Conservation (phyloP, 1,140 invertebrate genomes). For the Dendroctonus valens region DNA sequence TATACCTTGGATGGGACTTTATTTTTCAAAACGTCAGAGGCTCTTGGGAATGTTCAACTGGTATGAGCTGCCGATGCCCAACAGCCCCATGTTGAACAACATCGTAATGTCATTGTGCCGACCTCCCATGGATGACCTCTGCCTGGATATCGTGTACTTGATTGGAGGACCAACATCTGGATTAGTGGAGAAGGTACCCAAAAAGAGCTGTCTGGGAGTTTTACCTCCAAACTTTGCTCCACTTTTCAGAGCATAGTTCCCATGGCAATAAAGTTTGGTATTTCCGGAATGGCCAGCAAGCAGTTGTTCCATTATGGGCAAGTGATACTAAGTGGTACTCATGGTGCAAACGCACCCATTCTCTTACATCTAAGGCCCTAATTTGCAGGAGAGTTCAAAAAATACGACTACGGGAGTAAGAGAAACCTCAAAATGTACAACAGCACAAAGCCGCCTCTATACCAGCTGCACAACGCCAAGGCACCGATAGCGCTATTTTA, state of each 20-base stretch:
- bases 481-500: constrained; percentile 33
- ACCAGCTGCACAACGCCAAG: constrained; percentile 29
- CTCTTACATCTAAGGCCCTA: not conserved
- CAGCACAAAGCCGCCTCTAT: constrained; percentile 22
- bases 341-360: not conserved
- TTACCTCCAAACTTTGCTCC: not conserved
- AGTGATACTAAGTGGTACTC: constrained; percentile 15
- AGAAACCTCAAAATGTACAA: constrained; percentile 32
- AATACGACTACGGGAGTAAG: constrained; percentile 56
- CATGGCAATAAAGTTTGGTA: constrained; percentile 51
- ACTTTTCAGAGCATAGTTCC: no score
- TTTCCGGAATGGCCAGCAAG: constrained; percentile 46
- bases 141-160: constrained; percentile 13
- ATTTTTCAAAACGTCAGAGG: constrained; percentile 6
- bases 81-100: constrained; percentile 9
- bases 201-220: constrained; percentile 1
- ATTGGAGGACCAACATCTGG: constrained; percentile 9
- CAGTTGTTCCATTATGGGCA: constrained; percentile 74
- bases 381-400: constrained; percentile 51
- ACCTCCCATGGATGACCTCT: constrained; percentile 8
- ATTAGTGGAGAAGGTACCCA: constrained; percentile 18
- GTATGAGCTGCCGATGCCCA: constrained; percentile 23
- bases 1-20: not conserved
- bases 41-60: constrained; percentile 15
- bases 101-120: constrained; percentile 8